Conservation (phyloP, 2,113 vertebrate species). For the Triplophysa dalaica region DNA sequence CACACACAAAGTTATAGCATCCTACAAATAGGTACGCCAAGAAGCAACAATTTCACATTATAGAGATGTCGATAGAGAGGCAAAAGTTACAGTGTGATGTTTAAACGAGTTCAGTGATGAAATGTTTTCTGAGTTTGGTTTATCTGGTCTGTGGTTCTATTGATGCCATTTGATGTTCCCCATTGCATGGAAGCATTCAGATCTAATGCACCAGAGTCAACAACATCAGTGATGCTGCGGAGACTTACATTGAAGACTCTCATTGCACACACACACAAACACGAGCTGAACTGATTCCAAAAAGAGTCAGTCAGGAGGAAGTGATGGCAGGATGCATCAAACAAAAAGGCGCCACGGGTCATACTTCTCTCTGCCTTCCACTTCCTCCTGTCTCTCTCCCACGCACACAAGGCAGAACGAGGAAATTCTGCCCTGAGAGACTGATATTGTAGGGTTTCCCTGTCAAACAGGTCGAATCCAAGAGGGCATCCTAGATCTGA, state of each 20-base stretch:
- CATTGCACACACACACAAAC: background rate
- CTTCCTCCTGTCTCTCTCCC: slow-evolving; percentile 45
- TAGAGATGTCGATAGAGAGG: too few relatives aligned
- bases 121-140: slow-evolving; percentile 2
- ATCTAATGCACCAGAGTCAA: slow-evolving; percentile 33
- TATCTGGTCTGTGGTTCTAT: background rate
- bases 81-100: too few relatives aligned
- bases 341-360: slow-evolving; percentile 52
- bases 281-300: slow-evolving; percentile 19
- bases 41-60: too few relatives aligned
- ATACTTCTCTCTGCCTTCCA: slow-evolving; percentile 48
- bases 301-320: slow-evolving; percentile 39
- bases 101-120: background rate
- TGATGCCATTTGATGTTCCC: slow-evolving; percentile 43
- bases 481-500: background rate
- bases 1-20: background rate
- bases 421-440: slow-evolving; percentile 44
- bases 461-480: slow-evolving; percentile 15
- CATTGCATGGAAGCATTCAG: slow-evolving; percentile 25
- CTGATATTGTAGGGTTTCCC: slow-evolving; percentile 33
- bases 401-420: slow-evolving; percentile 55
- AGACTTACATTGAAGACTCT: slow-evolving; percentile 3
- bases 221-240: background rate
- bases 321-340: slow-evolving; percentile 46
- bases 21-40: background rate